These are phyloP conservation scores for Sphaerodactylus townsendi DNA, from an alignment of 2,113 vertebrate species.

Conservation along the genomic window DNA sequence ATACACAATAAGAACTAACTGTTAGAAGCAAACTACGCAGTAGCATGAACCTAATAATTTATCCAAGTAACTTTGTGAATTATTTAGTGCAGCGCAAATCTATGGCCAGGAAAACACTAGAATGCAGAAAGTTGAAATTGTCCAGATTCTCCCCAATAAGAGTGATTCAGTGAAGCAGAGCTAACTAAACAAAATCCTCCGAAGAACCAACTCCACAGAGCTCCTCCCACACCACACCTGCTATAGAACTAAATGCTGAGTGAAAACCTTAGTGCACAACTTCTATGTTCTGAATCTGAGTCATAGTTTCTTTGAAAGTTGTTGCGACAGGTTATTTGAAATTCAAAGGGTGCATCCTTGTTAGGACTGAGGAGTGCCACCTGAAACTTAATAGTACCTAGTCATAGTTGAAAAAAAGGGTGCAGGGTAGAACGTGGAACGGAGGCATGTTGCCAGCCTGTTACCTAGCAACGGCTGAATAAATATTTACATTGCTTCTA, in stretches of 20 bases:
- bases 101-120: too few species aligned
- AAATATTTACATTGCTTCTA: background rate
- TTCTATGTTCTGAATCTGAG: background rate
- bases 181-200: background rate
- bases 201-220: background rate
- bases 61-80: too few species aligned
- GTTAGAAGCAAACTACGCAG: too few species aligned
- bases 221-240: too few species aligned
- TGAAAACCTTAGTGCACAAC: background rate
- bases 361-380: background rate
- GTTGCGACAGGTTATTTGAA: background rate
- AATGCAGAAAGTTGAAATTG: too few species aligned
- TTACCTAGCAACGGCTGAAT: background rate
- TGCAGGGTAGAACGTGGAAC: background rate
- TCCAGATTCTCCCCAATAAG: too few species aligned
- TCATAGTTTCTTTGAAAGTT: background rate
- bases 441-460: background rate
- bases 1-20: too few species aligned
- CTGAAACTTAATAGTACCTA: background rate
- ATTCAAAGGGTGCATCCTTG: background rate
- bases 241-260: too few species aligned
- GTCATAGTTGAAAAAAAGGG: background rate
- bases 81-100: too few species aligned
- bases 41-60: too few species aligned
- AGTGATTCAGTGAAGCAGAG: background rate